Base-by-base conservation (phyloP, 2,888 invertebrate species). In the Meiosimyza decipiens region DNA sequence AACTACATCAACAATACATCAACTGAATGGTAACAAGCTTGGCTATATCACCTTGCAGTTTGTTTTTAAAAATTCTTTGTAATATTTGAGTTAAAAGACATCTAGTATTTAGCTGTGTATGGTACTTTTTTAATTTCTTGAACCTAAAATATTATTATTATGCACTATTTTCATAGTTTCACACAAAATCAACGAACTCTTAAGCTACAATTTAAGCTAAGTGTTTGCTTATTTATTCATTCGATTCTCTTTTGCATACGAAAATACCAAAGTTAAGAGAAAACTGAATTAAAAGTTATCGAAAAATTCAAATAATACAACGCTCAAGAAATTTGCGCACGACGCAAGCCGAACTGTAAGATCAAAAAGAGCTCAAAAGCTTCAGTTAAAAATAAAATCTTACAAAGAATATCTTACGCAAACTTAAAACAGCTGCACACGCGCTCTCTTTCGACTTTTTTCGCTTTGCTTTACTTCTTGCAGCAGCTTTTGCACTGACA, bases 331-430 rank as follows among this genome's bases (percentile, higher is more conserved):
- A 55, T 52, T 13, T 55, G 55, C 65, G 55, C 18, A 28, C 57
- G 59, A 28, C 28, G 47, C n/a, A 72, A 72, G 51, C 64, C 18
- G 59, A 66, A 71, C 51, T 64, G 72, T 73, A 71, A 65, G 63
- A 72, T 73, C 57, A 28, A 73, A 75, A 75, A 60, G 65, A 65
- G 71, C 57, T 55, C 13, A 72, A 73, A 76, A 73, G 74, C 73
- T 73, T 7, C 4, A 40, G 9, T 2, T 9, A 40, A 40, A 40
- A 40, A 5, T 9, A 1, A 40, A 40, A 40, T 3, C 28, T 2
- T 2, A 22, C 22, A 22, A 22, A 22, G 22, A 40, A 9, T 40
- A 2, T 40, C 9, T 40, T 40, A 9, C 1, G 40, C 6, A 40
- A 40, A 40, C 40, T 40, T 40, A 40, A 40, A 3, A 40, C 11